Evolutionary conservation across 1,140 invertebrate genomes (phyloP), one percentile per base, ranked within the genome.

Genomic region (Protaetia brevitarsis): DNA sequence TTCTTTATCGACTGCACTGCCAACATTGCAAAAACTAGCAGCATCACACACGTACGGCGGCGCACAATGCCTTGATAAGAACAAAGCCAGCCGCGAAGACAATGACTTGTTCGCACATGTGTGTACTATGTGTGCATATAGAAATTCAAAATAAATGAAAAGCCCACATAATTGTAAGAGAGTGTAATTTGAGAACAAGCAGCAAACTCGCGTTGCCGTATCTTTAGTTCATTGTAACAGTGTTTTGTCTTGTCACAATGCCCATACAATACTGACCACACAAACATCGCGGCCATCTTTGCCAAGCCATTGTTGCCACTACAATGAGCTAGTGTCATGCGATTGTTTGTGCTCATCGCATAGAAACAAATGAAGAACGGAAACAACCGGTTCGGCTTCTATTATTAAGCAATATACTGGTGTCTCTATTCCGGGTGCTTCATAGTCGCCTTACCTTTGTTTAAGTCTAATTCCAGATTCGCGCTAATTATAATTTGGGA

Each of bases 321-420:
- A 73, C 71, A 73, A 73, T 73, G 69, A 67, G 63, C 66, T 64
- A 71, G 71, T 73, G 71, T 73, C 68, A 69, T 71, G 71, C 68
- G 68, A 73, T 73, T 73, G 71, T 73, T 73, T 71, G 71, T 68
- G 69, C 69, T 73, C 71, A 71, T 73, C 71, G 71, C 64, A 69
- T 61, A 73, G 71, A 73, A 73, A 73, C 70, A 71, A 73, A 73
- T 71, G 71, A 73, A 73, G 71, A 73, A 73, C 69, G 71, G 71
- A 71, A 72, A 72, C 69, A 72, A 72, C 69, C 66, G 69, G 69
- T 72, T 72, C 69, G 69, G 69, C 69, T 72, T 66, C 71, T 66
- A 72, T 72, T 72, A 72, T 73, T 64, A 68, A 66, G 66, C 68
- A 69, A 73, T 73, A 69, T 63, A 71, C 69, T 65, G 66, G 29